Conservation (phyloP, 2,888 invertebrate genomes). For the Diogma glabrata region DNA sequence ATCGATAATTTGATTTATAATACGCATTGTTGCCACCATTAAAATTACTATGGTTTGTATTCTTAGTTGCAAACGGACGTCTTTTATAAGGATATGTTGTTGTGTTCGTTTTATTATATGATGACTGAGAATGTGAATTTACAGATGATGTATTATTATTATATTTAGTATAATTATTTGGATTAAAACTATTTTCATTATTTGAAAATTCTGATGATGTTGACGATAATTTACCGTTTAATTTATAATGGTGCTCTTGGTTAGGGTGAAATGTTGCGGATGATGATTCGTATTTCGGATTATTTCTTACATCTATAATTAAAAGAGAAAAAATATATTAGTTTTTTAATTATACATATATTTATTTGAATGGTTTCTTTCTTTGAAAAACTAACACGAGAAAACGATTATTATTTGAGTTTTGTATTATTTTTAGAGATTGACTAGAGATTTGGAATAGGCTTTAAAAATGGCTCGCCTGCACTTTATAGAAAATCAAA, state of each 20-base stretch:
- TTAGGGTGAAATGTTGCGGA: too few species aligned
- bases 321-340: not conserved
- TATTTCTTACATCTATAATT: not conserved
- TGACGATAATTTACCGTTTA: conserved; percentile 5
- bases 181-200: conserved; percentile 9
- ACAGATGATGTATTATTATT: not conserved
- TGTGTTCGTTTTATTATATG: not conserved
- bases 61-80: conserved; percentile 4
- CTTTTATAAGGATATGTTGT: conserved; percentile 5
- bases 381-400: too few species aligned
- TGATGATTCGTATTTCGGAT: not conserved
- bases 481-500: too few species aligned
- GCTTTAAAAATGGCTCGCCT: too few species aligned
- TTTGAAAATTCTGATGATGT: conserved; percentile 9
- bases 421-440: too few species aligned
- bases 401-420: too few species aligned
- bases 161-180: conserved; percentile 3
- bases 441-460: too few species aligned
- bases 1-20: conserved; percentile 4
- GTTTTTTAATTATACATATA: not conserved
- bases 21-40: not conserved
- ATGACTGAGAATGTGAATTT: not conserved
- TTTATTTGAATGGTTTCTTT: too few species aligned
- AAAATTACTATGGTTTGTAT: conserved; percentile 2
- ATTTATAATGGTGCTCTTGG: too few species aligned